Evolutionary conservation across 2,113 vertebrate species (phyloP), one percentile per base, ranked within the genome.

Genomic region (Australoheros scitulus): DNA sequence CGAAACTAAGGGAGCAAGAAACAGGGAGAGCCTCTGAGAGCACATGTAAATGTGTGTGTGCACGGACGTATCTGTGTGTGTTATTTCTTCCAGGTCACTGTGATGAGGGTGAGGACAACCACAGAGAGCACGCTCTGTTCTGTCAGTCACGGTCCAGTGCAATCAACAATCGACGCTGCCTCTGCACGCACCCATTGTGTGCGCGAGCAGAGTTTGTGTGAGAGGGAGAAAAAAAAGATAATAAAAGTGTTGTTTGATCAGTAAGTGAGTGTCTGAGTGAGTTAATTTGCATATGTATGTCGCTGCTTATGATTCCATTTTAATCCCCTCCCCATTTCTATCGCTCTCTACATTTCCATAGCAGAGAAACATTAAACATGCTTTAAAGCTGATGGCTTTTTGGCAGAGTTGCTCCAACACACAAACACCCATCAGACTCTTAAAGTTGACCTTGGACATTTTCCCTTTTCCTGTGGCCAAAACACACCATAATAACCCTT

Each of bases 121-220:
- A 79, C 77, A 88, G 84, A 91, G 91, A 90, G 83, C 85, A 64
- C 79, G 81, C 88, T 90, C 87, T 90, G 87, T 89, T 90, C 87
- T 84, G 79, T 84, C 63, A 65, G 85, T 92, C 91, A 93, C 81
- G 89, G 81, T 93, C 85, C 85, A 83, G 58, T 92, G 89, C 88
- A 58, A 82, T 87, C 87, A 90, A 89, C 84, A 91, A 87, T 87
- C 79, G 61, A 58, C 87, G 84, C 76, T 50, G 77, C 47, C 32
- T 57, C 88, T 82, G 88, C 83, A 88, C 36, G 55, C 79, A 84
- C 61, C 61, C 74, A 76, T 36, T 68, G 68, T 82, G 77, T 85
- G 79, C 79, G 82, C 50, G 70, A 18, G 57, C 47, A 61, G 43
- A 20, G 59, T 83, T 64, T 20, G 65, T 20, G 26, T 32, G 75